Conservation (phyloP, 2,888 invertebrate genomes). For the Nowickia ferox region DNA sequence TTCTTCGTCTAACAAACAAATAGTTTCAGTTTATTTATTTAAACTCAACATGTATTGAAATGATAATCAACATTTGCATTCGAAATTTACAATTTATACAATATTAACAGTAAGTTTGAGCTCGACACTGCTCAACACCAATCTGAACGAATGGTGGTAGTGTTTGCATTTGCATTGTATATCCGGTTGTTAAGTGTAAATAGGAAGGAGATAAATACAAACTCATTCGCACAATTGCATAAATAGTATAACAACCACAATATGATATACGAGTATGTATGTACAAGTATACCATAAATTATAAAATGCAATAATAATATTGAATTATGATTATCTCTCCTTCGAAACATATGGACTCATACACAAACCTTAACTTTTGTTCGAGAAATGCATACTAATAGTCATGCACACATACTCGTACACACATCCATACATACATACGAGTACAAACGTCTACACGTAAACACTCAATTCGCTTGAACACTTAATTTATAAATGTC, state of each 20-base stretch:
- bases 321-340: constrained; percentile 58
- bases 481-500: constrained; percentile 25
- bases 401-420: neutral
- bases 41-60: constrained; percentile 31
- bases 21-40: constrained; percentile 14
- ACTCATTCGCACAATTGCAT: constrained; percentile 25
- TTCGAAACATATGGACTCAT: constrained; percentile 10
- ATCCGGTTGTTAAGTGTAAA: constrained; percentile 9
- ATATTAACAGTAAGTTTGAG: constrained; percentile 15
- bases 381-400: neutral
- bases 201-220: constrained; percentile 12
- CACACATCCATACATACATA: constrained; percentile 12
- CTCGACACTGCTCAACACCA: neutral
- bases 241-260: constrained; percentile 27
- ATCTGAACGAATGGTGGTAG: neutral
- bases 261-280: constrained; percentile 20
- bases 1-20: neutral
- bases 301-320: constrained; percentile 56
- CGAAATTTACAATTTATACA: constrained; percentile 11
- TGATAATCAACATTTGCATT: constrained; percentile 40
- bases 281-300: constrained; percentile 44
- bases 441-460: neutral
- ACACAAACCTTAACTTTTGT: neutral
- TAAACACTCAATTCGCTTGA: neutral
- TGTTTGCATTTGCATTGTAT: constrained; percentile 1